Evolutionary conservation across 1,140 invertebrate species (phyloP), one percentile per base, ranked within the genome.

Genomic region (Drosophila aff.): DNA sequence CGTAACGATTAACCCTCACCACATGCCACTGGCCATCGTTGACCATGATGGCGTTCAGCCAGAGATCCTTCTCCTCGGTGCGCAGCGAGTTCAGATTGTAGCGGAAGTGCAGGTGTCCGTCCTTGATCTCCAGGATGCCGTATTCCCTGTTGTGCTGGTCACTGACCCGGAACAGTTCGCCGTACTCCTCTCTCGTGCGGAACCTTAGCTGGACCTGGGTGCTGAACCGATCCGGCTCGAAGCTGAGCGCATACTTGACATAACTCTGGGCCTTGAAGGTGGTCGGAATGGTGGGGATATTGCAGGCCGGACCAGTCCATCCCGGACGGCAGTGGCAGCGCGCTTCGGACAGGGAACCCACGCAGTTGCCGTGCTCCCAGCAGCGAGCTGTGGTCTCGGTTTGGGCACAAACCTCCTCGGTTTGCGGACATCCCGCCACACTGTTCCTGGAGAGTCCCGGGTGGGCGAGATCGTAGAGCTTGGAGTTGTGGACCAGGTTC

Each of bases 1-100:
- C 98, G 80, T 97, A 98, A 65, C 99, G 95, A 82, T 96, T 96
- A 0, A 97, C 97, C 76, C 96, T 95, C 1, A 98, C 98, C 10
- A 97, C 97, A 92, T 99, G 99, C 98, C 98, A 99, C 85, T 99
- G 98, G 13, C 99, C 99, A 93, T 99, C 98, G 91, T 98, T 97
- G 2, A 99, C 98, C 4, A 96, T 95, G 16, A 99, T 96, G 36
- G 97, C 95, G 61, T 96, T 97, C 13, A 99, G 94, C 96, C 97
- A 98, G 62, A 99, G 96, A 91, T 98, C 96, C 82, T 96, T 95
- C 93, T 99, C 97, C 93, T 98, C 97, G 10, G 97, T 97, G 71
- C 97, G 94, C 74, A 98, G 93, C 31, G 97, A 98, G 91, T 99
- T 99, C 15, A 99, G 93, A 93, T 99, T 99, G 92, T 97, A 99